A percentile compares a stretch with the other conserved stretches of the same genome.
phyloP scores from a whole-genome alignment of 1,140 invertebrate genomes.

The Scaptomyza hsui region DNA sequence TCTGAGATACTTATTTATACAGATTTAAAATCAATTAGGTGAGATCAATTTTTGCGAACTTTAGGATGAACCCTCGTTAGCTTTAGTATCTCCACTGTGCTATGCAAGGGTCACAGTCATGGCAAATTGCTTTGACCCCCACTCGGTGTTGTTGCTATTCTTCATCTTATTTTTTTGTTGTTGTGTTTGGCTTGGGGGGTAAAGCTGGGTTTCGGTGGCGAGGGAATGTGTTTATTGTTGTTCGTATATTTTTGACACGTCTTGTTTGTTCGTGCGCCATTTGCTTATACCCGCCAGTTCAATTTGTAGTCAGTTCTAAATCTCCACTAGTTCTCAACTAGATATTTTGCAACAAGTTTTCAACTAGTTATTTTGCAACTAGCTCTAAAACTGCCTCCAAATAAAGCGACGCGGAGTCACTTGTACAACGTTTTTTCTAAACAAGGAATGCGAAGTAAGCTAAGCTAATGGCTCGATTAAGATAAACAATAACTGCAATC shows the following conservation, averaged over 20 bases:
- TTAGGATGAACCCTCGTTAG: constrained; percentile 1
- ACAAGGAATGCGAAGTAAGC: too few species aligned
- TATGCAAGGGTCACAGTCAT: not conserved
- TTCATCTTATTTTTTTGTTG: not conserved
- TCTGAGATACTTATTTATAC: not conserved
- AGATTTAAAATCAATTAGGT: not conserved
- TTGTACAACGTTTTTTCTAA: too few species aligned
- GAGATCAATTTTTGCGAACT: not conserved
- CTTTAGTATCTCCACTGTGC: not conserved
- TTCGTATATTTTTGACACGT: constrained; percentile 54
- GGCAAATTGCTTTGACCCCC: constrained; percentile 18
- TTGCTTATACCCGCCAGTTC: too few species aligned
- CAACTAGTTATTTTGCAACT: too few species aligned
- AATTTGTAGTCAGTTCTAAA: too few species aligned
- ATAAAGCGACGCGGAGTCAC: too few species aligned
- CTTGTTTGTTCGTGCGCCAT: constrained; percentile 45
- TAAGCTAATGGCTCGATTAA: too few species aligned
- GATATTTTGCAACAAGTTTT: too few species aligned
- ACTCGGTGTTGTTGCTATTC: constrained; percentile 11
- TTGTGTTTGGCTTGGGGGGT: not conserved
- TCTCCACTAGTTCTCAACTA: too few species aligned
- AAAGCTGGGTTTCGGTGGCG: not conserved
- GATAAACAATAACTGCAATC: too few species aligned
- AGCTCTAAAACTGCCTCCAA: too few species aligned
- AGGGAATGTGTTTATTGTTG: constrained; percentile 43